phyloP scores from a whole-genome alignment of 2,113 vertebrate genomes.

The Sigmodon hispidus region DNA sequence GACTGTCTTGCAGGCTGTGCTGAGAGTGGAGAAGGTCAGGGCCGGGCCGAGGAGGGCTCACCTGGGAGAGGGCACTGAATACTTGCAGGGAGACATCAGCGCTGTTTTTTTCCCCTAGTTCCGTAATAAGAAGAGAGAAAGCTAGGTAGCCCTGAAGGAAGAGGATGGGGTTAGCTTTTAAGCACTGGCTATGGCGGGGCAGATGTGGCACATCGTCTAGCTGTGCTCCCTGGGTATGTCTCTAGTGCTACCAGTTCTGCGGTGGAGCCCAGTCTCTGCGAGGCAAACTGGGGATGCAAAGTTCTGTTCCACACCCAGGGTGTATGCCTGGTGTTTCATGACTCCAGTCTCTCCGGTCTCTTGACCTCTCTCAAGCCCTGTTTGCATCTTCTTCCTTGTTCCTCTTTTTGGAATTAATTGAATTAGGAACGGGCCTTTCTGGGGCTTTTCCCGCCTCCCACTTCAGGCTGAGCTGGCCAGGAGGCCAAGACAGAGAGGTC shows the following conservation, averaged over 20 bases:
- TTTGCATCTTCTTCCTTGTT: background rate
- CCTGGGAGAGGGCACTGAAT: fast-evolving
- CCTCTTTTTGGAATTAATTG: conserved; percentile 67
- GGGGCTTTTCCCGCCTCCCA: background rate
- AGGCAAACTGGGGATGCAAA: background rate
- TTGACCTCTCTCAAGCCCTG: background rate
- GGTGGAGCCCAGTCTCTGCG: background rate
- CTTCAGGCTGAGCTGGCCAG: conserved; percentile 56
- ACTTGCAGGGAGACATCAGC: background rate
- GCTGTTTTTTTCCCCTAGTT: background rate
- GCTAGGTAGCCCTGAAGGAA: background rate
- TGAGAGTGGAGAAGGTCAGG: background rate
- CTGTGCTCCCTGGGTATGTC: background rate
- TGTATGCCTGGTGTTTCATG: background rate
- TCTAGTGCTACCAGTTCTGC: background rate
- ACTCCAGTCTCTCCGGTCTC: background rate
- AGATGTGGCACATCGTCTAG: conserved; percentile 28
- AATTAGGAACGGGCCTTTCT: conserved; percentile 64
- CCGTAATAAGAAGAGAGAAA: background rate
- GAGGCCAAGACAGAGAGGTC: conserved; percentile 63
- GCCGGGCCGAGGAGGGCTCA: background rate
- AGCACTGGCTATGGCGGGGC: background rate
- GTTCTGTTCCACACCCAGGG: background rate
- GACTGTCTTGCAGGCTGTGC: background rate
- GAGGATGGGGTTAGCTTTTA: background rate